Percentiles rank a stretch among this genome's conserved stretches.
Evolutionary conservation across 2,797 vertebrate species (phyloP).

Genomic region (Etheostoma perlongum): DNA sequence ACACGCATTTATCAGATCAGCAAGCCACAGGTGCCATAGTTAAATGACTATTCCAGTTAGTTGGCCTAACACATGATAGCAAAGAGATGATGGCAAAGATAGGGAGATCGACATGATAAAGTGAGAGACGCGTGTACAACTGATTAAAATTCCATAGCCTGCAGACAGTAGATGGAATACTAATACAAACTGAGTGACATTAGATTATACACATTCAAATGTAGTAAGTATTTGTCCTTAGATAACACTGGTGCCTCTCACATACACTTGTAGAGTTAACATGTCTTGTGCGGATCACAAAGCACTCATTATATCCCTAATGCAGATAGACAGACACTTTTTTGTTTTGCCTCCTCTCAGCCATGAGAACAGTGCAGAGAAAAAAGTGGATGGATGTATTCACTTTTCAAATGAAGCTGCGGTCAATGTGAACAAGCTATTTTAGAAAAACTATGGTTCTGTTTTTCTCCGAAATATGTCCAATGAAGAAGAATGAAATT

Average conservation of each 20-base stretch:
- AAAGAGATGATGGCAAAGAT: conserved; percentile 32
- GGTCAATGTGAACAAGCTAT: conserved; percentile 40
- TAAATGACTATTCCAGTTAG: conserved; percentile 50
- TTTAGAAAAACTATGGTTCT: conserved; percentile 38
- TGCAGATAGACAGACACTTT: conserved; percentile 18
- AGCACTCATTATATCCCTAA: conserved; percentile 29
- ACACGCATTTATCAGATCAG: conserved; percentile 26
- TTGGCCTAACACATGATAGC: conserved; percentile 26
- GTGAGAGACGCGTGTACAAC: conserved; percentile 25
- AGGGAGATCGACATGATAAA: conserved; percentile 20
- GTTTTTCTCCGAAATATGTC: conserved; percentile 26
- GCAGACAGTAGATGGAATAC: conserved; percentile 16
- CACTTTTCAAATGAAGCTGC: neutral
- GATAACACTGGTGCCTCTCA: conserved; percentile 8
- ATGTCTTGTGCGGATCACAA: conserved; percentile 18
- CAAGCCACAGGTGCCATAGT: conserved; percentile 32
- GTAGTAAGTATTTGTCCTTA: neutral
- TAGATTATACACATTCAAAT: conserved; percentile 7
- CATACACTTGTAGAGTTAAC: neutral
- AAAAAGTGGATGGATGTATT: neutral
- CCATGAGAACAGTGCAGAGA: conserved; percentile 11
- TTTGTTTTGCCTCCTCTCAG: conserved; percentile 16
- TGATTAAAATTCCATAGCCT: conserved; percentile 35
- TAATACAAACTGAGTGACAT: conserved; percentile 24
- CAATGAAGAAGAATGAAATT: conserved; percentile 15